phyloP scores from a whole-genome alignment of 1,140 invertebrate genomes.

The Vanessa atalanta region DNA sequence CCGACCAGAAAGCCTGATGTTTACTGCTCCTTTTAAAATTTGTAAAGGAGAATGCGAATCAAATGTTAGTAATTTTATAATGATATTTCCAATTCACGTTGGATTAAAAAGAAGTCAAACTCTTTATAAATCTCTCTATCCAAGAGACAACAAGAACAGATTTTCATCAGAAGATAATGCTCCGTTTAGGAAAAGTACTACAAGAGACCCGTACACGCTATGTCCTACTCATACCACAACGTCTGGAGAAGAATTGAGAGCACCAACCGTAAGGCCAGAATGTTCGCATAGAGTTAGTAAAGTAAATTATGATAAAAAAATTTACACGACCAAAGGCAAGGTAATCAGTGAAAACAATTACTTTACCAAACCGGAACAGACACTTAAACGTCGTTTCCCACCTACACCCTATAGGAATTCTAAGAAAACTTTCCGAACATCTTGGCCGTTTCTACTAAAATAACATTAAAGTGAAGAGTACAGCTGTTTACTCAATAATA shows the following conservation, averaged over 20 bases:
- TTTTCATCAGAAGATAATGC: constrained; percentile 21
- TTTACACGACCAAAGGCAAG: neutral
- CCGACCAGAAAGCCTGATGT: constrained; percentile 48
- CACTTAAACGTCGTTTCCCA: neutral
- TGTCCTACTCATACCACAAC: constrained; percentile 21
- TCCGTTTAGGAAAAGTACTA: constrained; percentile 47
- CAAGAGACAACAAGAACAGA: constrained; percentile 39
- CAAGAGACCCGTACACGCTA: constrained; percentile 33
- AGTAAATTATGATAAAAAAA: neutral
- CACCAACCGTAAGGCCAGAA: neutral
- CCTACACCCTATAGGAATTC: neutral
- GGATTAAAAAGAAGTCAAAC: constrained; percentile 41
- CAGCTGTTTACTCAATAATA: too few species aligned
- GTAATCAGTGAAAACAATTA: neutral
- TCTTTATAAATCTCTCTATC: constrained; percentile 29
- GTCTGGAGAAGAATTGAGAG: neutral
- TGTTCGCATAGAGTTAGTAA: constrained; percentile 23
- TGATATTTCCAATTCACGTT: constrained; percentile 57
- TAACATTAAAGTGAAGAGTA: too few species aligned
- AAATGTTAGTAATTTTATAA: constrained; percentile 38
- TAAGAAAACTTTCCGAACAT: constrained; percentile 5
- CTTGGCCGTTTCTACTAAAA: neutral
- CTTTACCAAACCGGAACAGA: neutral
- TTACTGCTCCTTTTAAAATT: constrained; percentile 63
- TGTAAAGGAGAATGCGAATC: constrained; percentile 53